phyloP scores from a whole-genome alignment of 1,140 invertebrate species.

The Drosophila erecta region DNA sequence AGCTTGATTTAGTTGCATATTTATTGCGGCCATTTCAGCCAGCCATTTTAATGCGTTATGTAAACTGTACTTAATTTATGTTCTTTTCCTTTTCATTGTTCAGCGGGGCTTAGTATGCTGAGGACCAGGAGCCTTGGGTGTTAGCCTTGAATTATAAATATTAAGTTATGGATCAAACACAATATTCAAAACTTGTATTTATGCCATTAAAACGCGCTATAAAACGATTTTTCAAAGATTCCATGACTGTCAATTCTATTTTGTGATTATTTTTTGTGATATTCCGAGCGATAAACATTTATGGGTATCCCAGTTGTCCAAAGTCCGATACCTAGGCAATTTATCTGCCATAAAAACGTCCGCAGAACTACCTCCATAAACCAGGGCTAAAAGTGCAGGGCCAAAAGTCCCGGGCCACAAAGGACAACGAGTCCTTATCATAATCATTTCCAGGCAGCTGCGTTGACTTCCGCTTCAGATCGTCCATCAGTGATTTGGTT shows the following conservation, averaged over 20 bases:
- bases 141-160: neutral
- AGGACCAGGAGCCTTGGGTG: neutral
- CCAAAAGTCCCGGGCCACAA: slow-evolving; percentile 11
- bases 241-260: slow-evolving; percentile 2
- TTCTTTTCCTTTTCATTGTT: slow-evolving; percentile 1
- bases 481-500: slow-evolving; percentile 20
- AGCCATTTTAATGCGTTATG: slow-evolving; percentile 76
- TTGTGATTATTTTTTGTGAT: neutral
- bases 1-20: slow-evolving; percentile 82
- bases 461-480: slow-evolving; percentile 67
- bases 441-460: slow-evolving; percentile 80
- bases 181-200: too few species aligned
- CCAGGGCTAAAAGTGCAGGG: slow-evolving; percentile 3
- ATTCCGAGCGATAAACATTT: neutral
- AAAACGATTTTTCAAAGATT: slow-evolving; percentile 7
- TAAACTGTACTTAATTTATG: slow-evolving; percentile 61
- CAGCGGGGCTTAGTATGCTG: neutral
- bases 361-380: slow-evolving; percentile 59
- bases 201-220: neutral
- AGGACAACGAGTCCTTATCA: slow-evolving; percentile 65
- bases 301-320: slow-evolving; percentile 37
- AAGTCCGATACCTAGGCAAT: slow-evolving; percentile 47
- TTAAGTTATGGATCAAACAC: too few species aligned
- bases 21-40: slow-evolving; percentile 60
- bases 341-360: slow-evolving; percentile 66